These are phyloP conservation scores for Heterodera filipjevi DNA, from an alignment of 2,888 invertebrate genomes.

Conservation along the genomic window DNA sequence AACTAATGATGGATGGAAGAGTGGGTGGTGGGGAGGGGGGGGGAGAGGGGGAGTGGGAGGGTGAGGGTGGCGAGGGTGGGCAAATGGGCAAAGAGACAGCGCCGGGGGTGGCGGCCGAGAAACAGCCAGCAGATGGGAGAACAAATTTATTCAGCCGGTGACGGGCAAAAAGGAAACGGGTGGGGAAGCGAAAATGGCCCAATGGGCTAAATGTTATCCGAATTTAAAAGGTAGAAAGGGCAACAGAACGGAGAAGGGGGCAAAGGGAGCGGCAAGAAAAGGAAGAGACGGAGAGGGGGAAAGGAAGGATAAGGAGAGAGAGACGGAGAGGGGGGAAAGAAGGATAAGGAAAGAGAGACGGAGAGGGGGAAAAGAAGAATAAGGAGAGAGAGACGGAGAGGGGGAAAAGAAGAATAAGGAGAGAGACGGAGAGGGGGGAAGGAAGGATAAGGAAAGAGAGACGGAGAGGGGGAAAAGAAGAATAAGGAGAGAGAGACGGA, in stretches of 20 bases:
- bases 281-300: slow-evolving; percentile 5
- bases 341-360: slow-evolving; percentile 19
- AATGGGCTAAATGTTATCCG: neutral
- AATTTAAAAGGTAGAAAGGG: neutral
- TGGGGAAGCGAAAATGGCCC: neutral
- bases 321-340: slow-evolving; percentile 18
- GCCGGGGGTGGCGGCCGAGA: neutral
- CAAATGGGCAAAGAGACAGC: neutral
- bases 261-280: neutral
- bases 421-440: neutral
- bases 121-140: neutral
- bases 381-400: slow-evolving; percentile 28
- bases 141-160: slow-evolving; percentile 4
- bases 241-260: neutral
- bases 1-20: neutral
- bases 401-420: neutral
- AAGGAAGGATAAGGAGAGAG: slow-evolving; percentile 15
- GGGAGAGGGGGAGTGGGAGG: neutral
- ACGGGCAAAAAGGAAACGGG: neutral
- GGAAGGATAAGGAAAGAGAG: neutral
- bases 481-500: too few species aligned
- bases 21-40: neutral
- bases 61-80: neutral
- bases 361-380: slow-evolving; percentile 10
- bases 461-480: neutral